phyloP scores from a whole-genome alignment of 2,797 vertebrate species.

The Holocentrus rufus region DNA sequence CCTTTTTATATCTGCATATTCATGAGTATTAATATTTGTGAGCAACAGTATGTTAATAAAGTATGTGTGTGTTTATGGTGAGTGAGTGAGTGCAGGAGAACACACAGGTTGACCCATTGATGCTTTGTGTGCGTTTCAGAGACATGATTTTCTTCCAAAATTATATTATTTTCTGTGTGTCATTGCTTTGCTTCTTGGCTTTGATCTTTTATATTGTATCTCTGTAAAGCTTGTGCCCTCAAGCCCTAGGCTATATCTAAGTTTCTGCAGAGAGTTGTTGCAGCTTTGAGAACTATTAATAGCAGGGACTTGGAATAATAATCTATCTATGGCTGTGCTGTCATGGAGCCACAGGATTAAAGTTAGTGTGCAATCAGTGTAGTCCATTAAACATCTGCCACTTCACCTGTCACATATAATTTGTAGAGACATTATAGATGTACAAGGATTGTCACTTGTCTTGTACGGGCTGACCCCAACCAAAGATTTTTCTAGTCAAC shows the following conservation, averaged over 20 bases:
- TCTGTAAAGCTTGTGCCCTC: constrained; percentile 24
- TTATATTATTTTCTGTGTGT: constrained; percentile 26
- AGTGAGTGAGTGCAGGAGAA: not conserved
- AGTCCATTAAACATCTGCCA: constrained; percentile 44
- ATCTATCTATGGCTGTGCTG: constrained; percentile 22
- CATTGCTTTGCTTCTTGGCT: constrained; percentile 20
- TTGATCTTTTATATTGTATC: constrained; percentile 25
- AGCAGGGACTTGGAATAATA: constrained; percentile 28
- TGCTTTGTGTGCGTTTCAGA: constrained; percentile 18
- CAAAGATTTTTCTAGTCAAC: no score
- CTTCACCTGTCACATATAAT: constrained; percentile 42
- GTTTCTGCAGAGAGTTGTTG: constrained; percentile 37
- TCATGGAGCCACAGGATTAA: constrained; percentile 25
- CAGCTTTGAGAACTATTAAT: constrained; percentile 37
- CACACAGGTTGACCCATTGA: not conserved
- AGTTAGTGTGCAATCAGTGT: constrained; percentile 27
- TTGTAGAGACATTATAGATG: constrained; percentile 19
- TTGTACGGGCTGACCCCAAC: no score
- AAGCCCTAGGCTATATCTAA: constrained; percentile 25
- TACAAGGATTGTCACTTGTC: not conserved
- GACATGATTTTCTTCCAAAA: constrained; percentile 35
- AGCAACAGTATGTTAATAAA: not conserved
- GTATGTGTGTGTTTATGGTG: not conserved
- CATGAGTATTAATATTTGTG: not conserved
- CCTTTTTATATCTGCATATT: constrained; percentile 1